A percentile compares a stretch with the other conserved stretches of the same genome.
Evolutionary conservation across 2,113 vertebrate genomes (phyloP).

Genomic region (Psilopsiagon aymara): DNA sequence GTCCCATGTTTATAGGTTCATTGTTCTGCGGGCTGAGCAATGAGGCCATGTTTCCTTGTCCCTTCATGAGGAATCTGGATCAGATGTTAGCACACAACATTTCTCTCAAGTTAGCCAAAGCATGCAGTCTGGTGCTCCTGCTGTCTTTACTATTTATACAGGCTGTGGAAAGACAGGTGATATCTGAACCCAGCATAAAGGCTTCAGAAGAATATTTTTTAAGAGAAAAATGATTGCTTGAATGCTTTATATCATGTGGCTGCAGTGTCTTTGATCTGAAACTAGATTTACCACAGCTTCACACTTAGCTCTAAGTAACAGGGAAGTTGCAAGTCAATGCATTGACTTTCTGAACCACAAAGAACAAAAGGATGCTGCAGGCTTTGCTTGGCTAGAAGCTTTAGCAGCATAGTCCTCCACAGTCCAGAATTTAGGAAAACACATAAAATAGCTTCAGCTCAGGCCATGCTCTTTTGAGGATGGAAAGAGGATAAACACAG

Average conservation of each 20-base stretch:
- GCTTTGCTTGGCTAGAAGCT: not conserved
- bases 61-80: slow-evolving; percentile 1
- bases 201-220: not conserved
- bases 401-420: not conserved
- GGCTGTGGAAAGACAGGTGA: slow-evolving; percentile 45
- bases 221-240: not conserved
- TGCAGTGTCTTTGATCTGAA: slow-evolving; percentile 35
- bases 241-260: slow-evolving; percentile 12
- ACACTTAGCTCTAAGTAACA: not conserved
- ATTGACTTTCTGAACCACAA: not conserved
- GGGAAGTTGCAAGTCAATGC: not conserved
- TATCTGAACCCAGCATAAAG: slow-evolving; percentile 14
- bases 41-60: not conserved
- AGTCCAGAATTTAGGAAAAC: not conserved
- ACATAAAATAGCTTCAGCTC: not conserved
- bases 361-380: not conserved
- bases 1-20: not conserved
- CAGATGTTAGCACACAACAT: not conserved
- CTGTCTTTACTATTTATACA: slow-evolving; percentile 35
- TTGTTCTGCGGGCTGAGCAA: not conserved
- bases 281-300: not conserved
- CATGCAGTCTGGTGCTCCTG: not conserved
- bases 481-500: not conserved
- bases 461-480: not conserved
- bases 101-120: not conserved